phyloP scores from a whole-genome alignment of 1,140 invertebrate species.

The Zaprionus gabonicus region DNA sequence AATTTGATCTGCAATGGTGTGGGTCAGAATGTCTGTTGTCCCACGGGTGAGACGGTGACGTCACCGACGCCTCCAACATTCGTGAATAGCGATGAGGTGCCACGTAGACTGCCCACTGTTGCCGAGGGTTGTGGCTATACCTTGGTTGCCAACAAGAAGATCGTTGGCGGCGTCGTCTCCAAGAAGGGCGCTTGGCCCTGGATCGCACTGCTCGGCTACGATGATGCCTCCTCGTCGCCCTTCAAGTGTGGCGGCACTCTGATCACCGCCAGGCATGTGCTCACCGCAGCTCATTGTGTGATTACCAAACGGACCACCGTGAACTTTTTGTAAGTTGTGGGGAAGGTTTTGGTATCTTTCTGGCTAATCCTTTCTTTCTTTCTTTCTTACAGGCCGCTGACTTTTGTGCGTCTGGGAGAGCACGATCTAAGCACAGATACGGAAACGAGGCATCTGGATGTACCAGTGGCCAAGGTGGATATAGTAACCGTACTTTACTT shows the following conservation, averaged over 20 bases:
- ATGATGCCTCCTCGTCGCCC: conserved; percentile 57
- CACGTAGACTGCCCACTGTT: conserved; percentile 58
- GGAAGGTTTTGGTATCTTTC: neutral
- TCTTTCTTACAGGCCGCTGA: conserved; percentile 17
- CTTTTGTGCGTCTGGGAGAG: conserved; percentile 77
- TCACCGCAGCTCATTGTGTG: conserved; percentile 82
- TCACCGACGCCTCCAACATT: conserved; percentile 3
- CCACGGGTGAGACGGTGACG: conserved; percentile 44
- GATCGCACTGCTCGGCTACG: conserved; percentile 76
- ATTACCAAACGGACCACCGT: no score
- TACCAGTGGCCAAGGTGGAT: conserved; percentile 52
- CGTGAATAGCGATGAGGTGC: conserved; percentile 48
- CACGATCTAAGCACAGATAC: conserved; percentile 74
- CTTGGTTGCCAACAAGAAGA: conserved; percentile 74
- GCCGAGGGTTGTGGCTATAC: conserved; percentile 83
- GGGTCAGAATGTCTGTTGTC: conserved; percentile 64
- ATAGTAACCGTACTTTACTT: no score
- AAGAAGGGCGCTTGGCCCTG: conserved; percentile 81
- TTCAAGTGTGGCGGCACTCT: conserved; percentile 83
- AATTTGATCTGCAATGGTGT: conserved; percentile 59
- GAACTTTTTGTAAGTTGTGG: conserved; percentile 57
- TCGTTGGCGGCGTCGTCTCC: conserved; percentile 84
- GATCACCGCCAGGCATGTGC: conserved; percentile 75
- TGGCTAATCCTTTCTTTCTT: neutral
- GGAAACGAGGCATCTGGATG: conserved; percentile 67